phyloP scores from a whole-genome alignment of 2,888 invertebrate genomes.

The Nemotelus pantherinus region DNA sequence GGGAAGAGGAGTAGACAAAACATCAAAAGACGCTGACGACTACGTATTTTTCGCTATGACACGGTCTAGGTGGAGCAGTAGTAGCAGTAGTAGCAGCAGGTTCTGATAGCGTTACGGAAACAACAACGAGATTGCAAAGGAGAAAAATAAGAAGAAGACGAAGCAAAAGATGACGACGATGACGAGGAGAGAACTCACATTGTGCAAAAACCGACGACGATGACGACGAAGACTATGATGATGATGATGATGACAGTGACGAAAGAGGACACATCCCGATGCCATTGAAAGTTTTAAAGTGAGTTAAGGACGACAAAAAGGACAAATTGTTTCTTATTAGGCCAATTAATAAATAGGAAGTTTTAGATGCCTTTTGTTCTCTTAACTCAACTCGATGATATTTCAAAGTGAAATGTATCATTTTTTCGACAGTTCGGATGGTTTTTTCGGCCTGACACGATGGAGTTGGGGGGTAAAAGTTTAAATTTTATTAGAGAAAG shows the following conservation, averaged over 20 bases:
- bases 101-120: too few species aligned
- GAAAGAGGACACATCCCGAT: constrained; percentile 32
- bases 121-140: too few species aligned
- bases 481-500: constrained; percentile 2
- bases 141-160: too few species aligned
- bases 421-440: background rate
- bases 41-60: background rate
- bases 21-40: constrained; percentile 20
- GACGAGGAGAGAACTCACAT: background rate
- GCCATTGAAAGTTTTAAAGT: constrained; percentile 37
- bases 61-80: background rate
- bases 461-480: background rate
- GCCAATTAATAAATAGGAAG: constrained; percentile 47
- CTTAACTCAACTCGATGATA: constrained; percentile 17
- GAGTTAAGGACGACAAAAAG: constrained; percentile 43
- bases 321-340: constrained; percentile 44
- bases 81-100: too few species aligned
- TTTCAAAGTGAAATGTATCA: constrained; percentile 24
- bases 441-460: background rate
- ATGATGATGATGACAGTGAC: constrained; percentile 18
- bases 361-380: constrained; percentile 37
- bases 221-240: background rate
- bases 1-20: background rate
- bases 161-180: too few species aligned
- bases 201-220: background rate